phyloP scores from a whole-genome alignment of 2,888 invertebrate species.

The Gastracanthus pulcherrimus region DNA sequence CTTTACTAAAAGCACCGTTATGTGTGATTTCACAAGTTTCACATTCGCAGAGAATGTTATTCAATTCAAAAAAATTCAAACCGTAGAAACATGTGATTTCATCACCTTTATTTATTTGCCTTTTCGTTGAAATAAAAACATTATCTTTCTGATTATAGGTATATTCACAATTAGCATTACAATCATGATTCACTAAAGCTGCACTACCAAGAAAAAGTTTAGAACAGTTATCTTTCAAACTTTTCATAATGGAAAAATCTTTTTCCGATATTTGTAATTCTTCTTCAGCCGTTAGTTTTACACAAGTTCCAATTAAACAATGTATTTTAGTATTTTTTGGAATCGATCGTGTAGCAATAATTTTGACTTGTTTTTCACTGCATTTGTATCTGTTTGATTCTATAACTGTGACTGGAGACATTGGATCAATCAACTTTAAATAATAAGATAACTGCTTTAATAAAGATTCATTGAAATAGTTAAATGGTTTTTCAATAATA shows the following conservation, averaged over 20 bases:
- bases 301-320: not conserved
- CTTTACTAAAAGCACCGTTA: not conserved
- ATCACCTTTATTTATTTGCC: not conserved
- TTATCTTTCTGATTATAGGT: not conserved
- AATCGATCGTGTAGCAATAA: not conserved
- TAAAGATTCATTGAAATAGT: not conserved
- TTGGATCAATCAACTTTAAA: not conserved
- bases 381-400: not conserved
- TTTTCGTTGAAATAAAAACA: not conserved
- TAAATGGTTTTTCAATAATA: not conserved
- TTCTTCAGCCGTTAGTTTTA: not conserved
- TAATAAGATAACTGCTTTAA: not conserved
- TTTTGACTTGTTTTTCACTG: not conserved
- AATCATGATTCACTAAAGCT: not conserved
- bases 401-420: not conserved
- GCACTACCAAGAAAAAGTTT: not conserved
- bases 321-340: not conserved
- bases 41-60: not conserved
- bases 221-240: not conserved
- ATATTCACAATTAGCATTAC: not conserved
- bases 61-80: not conserved
- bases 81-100: not conserved
- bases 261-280: not conserved
- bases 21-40: not conserved
- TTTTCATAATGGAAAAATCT: slow-evolving; percentile 6